These are phyloP conservation scores for Corapipo altera DNA, from an alignment of 2,113 vertebrate species.

Conservation along the genomic window DNA sequence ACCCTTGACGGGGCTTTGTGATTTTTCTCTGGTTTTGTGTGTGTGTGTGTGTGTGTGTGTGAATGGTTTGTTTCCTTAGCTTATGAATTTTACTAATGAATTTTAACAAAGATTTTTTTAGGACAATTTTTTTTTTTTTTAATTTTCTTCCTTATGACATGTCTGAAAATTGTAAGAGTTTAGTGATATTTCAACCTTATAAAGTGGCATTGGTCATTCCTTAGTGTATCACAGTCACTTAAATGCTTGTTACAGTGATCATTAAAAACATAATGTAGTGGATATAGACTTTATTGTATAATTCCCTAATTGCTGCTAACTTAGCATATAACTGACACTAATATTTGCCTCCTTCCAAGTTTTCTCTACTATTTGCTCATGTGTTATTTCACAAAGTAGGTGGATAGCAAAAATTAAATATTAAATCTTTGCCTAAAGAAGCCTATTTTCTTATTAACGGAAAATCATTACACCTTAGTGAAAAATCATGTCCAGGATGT, in stretches of 20 bases:
- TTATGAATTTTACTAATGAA: neutral
- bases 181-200: neutral
- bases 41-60: neutral
- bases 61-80: neutral
- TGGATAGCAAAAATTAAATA: neutral
- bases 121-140: neutral
- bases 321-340: conserved; percentile 17
- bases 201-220: neutral
- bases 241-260: conserved; percentile 32
- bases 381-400: neutral
- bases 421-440: neutral
- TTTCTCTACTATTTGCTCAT: neutral
- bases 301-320: conserved; percentile 37
- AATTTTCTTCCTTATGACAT: neutral
- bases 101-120: neutral
- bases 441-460: neutral
- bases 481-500: neutral
- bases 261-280: conserved; percentile 41
- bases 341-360: neutral
- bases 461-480: conserved; percentile 8
- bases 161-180: neutral
- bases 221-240: conserved; percentile 28
- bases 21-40: neutral
- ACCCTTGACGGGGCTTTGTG: neutral
- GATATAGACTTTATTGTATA: conserved; percentile 15